Conservation (phyloP, 2,113 vertebrate genomes). For the Platichthys flesus region DNA sequence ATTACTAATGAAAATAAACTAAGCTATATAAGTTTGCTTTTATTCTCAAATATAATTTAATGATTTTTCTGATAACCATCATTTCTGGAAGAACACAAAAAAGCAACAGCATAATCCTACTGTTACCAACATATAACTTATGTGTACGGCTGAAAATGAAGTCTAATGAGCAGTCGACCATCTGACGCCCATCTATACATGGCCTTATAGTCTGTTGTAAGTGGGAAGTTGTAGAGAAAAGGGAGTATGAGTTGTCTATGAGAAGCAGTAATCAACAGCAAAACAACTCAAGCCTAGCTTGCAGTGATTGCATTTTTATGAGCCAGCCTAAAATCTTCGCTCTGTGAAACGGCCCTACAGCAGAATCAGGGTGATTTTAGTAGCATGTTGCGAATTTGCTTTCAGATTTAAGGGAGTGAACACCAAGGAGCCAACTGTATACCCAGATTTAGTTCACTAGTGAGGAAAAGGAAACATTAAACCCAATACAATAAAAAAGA, state of each 20-base stretch:
- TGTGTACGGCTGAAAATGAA: too few relatives aligned
- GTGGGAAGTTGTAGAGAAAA: not conserved
- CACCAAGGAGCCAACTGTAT: not conserved
- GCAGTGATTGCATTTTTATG: not conserved
- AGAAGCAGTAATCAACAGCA: conserved; percentile 8
- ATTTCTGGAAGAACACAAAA: not conserved
- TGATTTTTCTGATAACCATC: too few relatives aligned
- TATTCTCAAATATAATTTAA: too few relatives aligned
- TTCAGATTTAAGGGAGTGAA: not conserved
- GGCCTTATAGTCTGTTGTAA: not conserved
- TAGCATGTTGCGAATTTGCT: not conserved
- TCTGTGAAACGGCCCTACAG: not conserved
- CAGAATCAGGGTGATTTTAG: not conserved
- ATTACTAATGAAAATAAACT: not conserved
- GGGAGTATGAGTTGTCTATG: not conserved
- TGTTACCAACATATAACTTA: not conserved
- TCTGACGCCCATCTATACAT: not conserved
- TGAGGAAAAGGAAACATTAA: not conserved
- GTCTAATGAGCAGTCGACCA: not conserved
- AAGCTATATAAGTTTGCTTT: not conserved
- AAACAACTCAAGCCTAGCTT: not conserved
- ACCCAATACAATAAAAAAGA: not conserved
- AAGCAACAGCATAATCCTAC: too few relatives aligned
- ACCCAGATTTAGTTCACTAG: not conserved
- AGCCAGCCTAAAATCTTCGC: not conserved